Evolutionary conservation across 2,797 vertebrate genomes (phyloP).

Genomic region (Podargus strigoides): DNA sequence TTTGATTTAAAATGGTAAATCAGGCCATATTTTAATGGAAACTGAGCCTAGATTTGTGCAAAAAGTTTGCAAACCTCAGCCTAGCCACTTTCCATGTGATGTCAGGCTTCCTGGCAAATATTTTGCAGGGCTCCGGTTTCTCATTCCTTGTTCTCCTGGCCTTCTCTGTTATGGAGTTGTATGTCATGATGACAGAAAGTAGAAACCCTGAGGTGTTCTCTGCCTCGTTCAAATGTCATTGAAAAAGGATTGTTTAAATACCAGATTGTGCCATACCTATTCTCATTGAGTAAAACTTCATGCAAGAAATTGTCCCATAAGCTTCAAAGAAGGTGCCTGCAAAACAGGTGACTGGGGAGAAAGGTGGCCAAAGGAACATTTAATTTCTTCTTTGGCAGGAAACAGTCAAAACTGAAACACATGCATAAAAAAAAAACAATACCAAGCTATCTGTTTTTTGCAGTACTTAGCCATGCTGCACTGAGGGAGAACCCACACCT

Average conservation of each 20-base stretch:
- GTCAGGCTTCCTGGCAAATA: neutral
- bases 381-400: slow-evolving; percentile 4
- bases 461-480: slow-evolving; percentile 8
- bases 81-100: neutral
- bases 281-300: neutral
- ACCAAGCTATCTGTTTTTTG: neutral
- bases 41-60: neutral
- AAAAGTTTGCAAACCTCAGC: neutral
- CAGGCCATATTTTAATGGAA: neutral
- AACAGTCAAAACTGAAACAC: slow-evolving; percentile 20
- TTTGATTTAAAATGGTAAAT: neutral
- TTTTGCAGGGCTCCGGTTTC: neutral
- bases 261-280: neutral
- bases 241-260: neutral
- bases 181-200: neutral
- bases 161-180: neutral
- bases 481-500: neutral
- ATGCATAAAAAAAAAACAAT: slow-evolving; percentile 43
- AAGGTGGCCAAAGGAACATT: neutral
- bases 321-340: neutral
- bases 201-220: neutral
- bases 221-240: neutral
- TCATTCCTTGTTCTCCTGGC: neutral
- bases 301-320: neutral
- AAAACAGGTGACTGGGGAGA: neutral